Evolutionary conservation across 2,797 vertebrate species (phyloP), one percentile per base, ranked within the genome.

Genomic region (Thunnus albacares): DNA sequence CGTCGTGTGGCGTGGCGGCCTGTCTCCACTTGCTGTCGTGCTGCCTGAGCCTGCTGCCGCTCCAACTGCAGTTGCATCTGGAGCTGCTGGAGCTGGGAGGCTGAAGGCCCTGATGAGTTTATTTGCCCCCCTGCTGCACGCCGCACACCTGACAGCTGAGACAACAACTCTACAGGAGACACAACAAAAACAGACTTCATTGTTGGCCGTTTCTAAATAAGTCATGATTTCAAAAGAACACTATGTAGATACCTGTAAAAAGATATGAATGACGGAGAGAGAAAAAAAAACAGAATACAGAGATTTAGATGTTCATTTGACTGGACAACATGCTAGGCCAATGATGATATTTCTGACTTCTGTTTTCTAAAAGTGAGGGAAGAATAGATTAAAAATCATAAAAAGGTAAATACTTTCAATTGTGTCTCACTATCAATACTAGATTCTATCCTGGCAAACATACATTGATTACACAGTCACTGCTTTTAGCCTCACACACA

Each of bases 11-110:
- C 96, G 10, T 97, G 98, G 64, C 98, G 97, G 2, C 97, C 97
- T 0, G 97, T 97, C 94, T 99, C 98, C 94, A 97, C 96, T 52
- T 99, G 98, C 85, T 99, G 98, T 4, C 98, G 95, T 0, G 98
- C 98, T 0, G 97, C 98, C 94, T 99, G 98, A 0, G 98, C 98
- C 67, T 99, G 98, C 75, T 99, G 98, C 64, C 97, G 92, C 86
- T 99, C 98, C 74, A 99, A 85, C 95, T 99, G 98, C 95, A 99
- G 96, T 87, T 99, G 98, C 98, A 99, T 99, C 94, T 99, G 98
- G 91, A 99, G 94, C 92, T 99, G 98, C 91, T 99, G 98, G 90
- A 99, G 96, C 90, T 99, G 98, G 43, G 98, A 99, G 73, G 98
- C 98, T 2, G 98, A 99, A 53, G 98, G 98, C 87, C 98, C 98